Evolutionary conservation across 2,888 invertebrate genomes (phyloP).

Genomic region (Candidula unifasciata): DNA sequence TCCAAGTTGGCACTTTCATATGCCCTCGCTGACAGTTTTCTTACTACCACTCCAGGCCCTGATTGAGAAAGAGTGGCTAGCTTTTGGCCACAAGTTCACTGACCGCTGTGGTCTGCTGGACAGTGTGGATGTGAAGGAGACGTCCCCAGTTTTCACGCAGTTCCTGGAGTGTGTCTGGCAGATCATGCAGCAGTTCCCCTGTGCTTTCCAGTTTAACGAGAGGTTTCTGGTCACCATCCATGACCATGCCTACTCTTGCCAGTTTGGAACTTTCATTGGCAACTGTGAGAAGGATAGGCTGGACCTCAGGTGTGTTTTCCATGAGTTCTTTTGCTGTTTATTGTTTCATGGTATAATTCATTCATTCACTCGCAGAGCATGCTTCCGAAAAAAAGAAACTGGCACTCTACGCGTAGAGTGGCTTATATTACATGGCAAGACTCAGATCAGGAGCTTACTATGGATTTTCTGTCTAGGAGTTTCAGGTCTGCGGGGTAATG

Average conservation of each 20-base stretch:
- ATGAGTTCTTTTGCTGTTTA: neutral
- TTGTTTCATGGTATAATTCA: neutral
- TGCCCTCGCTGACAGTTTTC: too few species aligned
- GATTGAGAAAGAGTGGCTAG: constrained; percentile 98
- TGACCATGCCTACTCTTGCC: constrained; percentile 97
- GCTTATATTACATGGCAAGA: too few species aligned
- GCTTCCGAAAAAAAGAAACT: too few species aligned
- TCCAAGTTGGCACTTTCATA: too few species aligned
- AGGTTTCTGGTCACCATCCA: constrained; percentile 93
- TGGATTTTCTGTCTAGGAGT: too few species aligned
- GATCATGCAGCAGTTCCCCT: constrained; percentile 83
- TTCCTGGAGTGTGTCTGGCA: constrained; percentile 98
- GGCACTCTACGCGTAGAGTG: too few species aligned
- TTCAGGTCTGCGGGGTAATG: too few species aligned
- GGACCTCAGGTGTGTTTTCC: constrained; percentile 84
- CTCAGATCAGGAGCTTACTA: too few species aligned
- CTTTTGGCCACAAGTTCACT: constrained; percentile 97
- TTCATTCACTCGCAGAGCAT: too few species aligned
- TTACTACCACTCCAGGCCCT: constrained; percentile 82
- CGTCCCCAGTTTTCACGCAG: constrained; percentile 98
- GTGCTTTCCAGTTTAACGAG: constrained; percentile 98
- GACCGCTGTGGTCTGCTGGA: constrained; percentile 81
- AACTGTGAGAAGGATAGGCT: constrained; percentile 97
- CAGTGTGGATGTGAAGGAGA: constrained; percentile 95
- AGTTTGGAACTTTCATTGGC: constrained; percentile 98